Evolutionary conservation across 64 coral and sea anemone genomes (phyloP).

Genomic region (Hydrozoanthus tunicans): DNA sequence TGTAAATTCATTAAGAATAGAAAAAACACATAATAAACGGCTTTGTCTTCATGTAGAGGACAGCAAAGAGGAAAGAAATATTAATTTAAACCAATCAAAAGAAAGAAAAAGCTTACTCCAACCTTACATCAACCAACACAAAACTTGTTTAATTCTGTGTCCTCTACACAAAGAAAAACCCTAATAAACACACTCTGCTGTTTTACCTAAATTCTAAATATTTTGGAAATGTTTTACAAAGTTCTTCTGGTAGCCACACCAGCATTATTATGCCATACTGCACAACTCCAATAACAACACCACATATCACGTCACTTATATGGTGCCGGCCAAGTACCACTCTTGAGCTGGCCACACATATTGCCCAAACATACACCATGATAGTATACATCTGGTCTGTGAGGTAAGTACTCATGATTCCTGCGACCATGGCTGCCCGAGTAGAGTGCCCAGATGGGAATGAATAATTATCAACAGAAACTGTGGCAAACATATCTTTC

Average conservation of each 20-base stretch:
- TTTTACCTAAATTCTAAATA: conserved; percentile 2
- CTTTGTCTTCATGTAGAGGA: no score
- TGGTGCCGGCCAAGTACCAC: conserved; percentile 91
- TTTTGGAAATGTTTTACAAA: conserved; percentile 1
- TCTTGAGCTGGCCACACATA: conserved; percentile 71
- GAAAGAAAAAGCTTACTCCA: no score
- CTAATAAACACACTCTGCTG: not conserved
- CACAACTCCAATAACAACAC: conserved; percentile 74
- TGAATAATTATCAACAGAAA: conserved; percentile 94
- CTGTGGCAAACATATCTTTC: conserved; percentile 96
- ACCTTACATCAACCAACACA: no score
- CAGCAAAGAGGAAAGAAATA: no score
- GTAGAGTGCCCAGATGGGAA: conserved; percentile 93
- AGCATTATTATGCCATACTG: conserved; percentile 64
- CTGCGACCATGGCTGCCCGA: conserved; percentile 81
- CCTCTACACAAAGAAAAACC: no score
- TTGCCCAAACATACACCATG: conserved; percentile 74
- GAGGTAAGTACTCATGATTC: conserved; percentile 48
- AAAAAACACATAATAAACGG: no score
- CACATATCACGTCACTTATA: conserved; percentile 84
- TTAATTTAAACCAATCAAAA: no score
- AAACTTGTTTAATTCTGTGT: no score
- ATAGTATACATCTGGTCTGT: conserved; percentile 8
- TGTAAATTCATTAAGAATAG: no score
- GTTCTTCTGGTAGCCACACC: conserved; percentile 63